Evolutionary conservation across 2,113 vertebrate species (phyloP), one percentile per base, ranked within the genome.

Genomic region (Megalops atlanticus): DNA sequence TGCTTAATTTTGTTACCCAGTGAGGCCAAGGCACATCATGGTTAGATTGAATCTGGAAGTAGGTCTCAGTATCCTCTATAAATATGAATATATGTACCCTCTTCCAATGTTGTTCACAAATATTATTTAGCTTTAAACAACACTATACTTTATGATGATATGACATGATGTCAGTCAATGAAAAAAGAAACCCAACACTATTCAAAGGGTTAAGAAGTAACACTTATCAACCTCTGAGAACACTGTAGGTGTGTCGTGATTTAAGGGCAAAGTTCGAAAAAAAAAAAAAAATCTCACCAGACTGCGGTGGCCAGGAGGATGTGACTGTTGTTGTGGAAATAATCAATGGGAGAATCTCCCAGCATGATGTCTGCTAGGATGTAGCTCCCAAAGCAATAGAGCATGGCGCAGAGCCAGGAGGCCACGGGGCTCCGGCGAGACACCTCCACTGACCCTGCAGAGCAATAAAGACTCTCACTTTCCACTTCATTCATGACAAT

Each of bases 321-420:
- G 40, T 97, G 97, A 90, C 95, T 94, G 91, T 97, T 99, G 92
- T 99, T 94, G 88, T 97, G 97, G 94, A 99, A 98, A 85, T 96
- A 95, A 85, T 95, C 94, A 0, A 99, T 38, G 21, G 96, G 94
- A 38, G 96, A 93, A 87, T 95, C 93, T 76, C 97, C 98, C 0
- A 99, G 96, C 76, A 99, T 91, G 81, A 98, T 87, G 86, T 96
- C 96, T 14, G 97, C 97, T 24, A 99, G 93, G 84, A 99, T 96
- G 90, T 99, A 99, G 83, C 97, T 99, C 39, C 96, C 96, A 1
- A 99, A 99, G 90, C 98, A 99, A 88, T 99, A 98, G 15, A 99
- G 96, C 98, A 99, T 99, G 18, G 97, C 98, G 0, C 96, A 97
- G 16, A 98, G 92, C 98, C 98, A 99, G 58, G 97, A 99, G 6